phyloP scores from a whole-genome alignment of 1,140 invertebrate species.

The Cataglyphis hispanica region DNA sequence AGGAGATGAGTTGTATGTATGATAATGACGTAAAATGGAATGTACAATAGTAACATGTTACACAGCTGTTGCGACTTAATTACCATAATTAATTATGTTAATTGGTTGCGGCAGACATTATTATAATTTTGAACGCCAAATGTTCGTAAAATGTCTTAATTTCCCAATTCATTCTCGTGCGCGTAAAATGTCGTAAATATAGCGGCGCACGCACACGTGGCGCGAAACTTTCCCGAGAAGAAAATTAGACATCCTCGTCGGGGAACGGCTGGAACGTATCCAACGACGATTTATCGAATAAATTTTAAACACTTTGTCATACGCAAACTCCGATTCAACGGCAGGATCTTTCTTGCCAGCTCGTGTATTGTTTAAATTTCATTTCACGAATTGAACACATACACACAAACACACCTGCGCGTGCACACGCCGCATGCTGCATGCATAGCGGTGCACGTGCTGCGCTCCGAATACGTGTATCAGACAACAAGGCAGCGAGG shows the following conservation, averaged over 20 bases:
- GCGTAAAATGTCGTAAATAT: slow-evolving; percentile 46
- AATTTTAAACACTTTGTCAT: slow-evolving; percentile 52
- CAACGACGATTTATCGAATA: slow-evolving; percentile 60
- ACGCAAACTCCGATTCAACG: slow-evolving; percentile 12
- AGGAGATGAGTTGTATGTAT: not conserved
- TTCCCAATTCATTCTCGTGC: not conserved
- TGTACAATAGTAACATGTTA: not conserved
- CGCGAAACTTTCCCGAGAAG: not conserved
- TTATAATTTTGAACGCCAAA: slow-evolving; percentile 14
- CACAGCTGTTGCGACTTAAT: slow-evolving; percentile 20
- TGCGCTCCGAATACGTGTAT: slow-evolving; percentile 45
- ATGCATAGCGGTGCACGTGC: slow-evolving; percentile 21
- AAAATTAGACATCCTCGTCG: not conserved
- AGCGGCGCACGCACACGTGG: not conserved
- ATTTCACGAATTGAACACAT: slow-evolving; percentile 71
- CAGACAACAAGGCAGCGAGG: slow-evolving; percentile 10
- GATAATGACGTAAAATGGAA: not conserved
- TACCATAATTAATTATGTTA: slow-evolving; percentile 45
- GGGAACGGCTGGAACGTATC: slow-evolving; percentile 4
- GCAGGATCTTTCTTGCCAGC: not conserved
- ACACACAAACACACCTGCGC: slow-evolving; percentile 1
- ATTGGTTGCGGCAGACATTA: slow-evolving; percentile 28
- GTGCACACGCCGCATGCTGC: slow-evolving; percentile 12
- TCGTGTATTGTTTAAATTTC: slow-evolving; percentile 81
- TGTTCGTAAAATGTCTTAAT: slow-evolving; percentile 22